These are phyloP conservation scores for Luidia sarsii DNA, from an alignment of 53 echinoderm and acorn worm genomes.

Conservation along the genomic window DNA sequence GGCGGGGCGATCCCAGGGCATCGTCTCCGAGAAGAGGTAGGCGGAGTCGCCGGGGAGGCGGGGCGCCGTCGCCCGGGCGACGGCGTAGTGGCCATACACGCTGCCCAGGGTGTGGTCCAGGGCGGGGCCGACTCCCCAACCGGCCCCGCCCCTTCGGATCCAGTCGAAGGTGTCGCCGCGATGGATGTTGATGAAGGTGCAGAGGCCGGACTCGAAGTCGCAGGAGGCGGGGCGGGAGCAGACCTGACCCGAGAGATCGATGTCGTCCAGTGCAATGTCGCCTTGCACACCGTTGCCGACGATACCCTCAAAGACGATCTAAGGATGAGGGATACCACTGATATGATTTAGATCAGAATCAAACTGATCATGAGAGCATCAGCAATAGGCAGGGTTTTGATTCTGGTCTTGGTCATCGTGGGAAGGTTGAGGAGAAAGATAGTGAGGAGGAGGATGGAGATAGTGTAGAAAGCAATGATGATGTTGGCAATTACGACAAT, in stretches of 20 bases:
- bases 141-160: conserved; percentile 68
- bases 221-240: conserved; percentile 72
- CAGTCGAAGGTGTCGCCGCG: conserved; percentile 81
- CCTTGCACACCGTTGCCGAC: conserved; percentile 43
- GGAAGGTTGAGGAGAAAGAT: too few relatives aligned
- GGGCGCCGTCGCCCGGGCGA: conserved; percentile 69
- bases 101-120: conserved; percentile 83
- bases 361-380: too few relatives aligned
- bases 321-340: neutral
- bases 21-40: conserved; percentile 69
- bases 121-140: conserved; percentile 62
- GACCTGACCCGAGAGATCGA: conserved; percentile 64
- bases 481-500: too few relatives aligned
- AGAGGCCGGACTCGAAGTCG: conserved; percentile 83
- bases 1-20: conserved; percentile 43
- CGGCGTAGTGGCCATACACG: conserved; percentile 73
- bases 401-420: too few relatives aligned
- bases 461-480: too few relatives aligned
- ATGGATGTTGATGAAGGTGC: conserved; percentile 72
- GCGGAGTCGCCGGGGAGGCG: conserved; percentile 63
- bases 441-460: too few relatives aligned
- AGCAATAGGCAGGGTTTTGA: too few relatives aligned
- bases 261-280: conserved; percentile 87
- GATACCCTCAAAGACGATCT: conserved; percentile 77
- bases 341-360: too few relatives aligned